Percentiles rank a stretch among this genome's conserved stretches.
phyloP scores from a whole-genome alignment of 30 jellyfish, hydroid and myxozoan species.

The Haliclystus octoradiatus region DNA sequence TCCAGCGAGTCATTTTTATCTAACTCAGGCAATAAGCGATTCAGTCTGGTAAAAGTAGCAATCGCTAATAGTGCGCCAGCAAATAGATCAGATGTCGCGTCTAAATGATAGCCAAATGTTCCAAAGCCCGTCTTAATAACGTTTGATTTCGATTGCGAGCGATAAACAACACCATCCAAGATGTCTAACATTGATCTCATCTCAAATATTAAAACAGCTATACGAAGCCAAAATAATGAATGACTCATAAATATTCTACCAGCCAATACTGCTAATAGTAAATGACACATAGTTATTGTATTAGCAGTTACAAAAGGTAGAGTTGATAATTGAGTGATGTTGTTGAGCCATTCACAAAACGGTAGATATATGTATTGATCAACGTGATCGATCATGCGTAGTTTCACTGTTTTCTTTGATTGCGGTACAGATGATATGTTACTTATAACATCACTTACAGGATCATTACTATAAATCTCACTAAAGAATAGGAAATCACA shows the following conservation, averaged over 20 bases:
- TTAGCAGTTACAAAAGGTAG: slow-evolving; percentile 78
- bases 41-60: slow-evolving; percentile 36
- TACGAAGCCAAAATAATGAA: slow-evolving; percentile 35
- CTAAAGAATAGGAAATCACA: slow-evolving; percentile 82
- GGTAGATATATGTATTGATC: slow-evolving; percentile 76
- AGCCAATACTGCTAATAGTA: slow-evolving; percentile 55
- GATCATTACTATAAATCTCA: slow-evolving; percentile 35
- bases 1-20: too few relatives aligned
- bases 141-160: slow-evolving; percentile 43
- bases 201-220: slow-evolving; percentile 48
- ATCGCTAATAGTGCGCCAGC: slow-evolving; percentile 58
- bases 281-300: slow-evolving; percentile 54
- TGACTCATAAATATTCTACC: slow-evolving; percentile 41
- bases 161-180: slow-evolving; percentile 75
- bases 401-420: slow-evolving; percentile 35
- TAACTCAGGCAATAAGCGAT: too few relatives aligned
- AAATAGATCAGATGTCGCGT: slow-evolving; percentile 63
- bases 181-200: slow-evolving; percentile 56
- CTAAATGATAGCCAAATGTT: slow-evolving; percentile 67
- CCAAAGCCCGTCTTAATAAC: slow-evolving; percentile 68
- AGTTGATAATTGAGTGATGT: slow-evolving; percentile 30
- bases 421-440: neutral
- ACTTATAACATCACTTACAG: neutral
- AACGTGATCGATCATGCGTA: slow-evolving; percentile 84
- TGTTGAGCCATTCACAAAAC: slow-evolving; percentile 69